phyloP scores from a whole-genome alignment of 1,140 invertebrate species.

The Dendrolimus punctatus region DNA sequence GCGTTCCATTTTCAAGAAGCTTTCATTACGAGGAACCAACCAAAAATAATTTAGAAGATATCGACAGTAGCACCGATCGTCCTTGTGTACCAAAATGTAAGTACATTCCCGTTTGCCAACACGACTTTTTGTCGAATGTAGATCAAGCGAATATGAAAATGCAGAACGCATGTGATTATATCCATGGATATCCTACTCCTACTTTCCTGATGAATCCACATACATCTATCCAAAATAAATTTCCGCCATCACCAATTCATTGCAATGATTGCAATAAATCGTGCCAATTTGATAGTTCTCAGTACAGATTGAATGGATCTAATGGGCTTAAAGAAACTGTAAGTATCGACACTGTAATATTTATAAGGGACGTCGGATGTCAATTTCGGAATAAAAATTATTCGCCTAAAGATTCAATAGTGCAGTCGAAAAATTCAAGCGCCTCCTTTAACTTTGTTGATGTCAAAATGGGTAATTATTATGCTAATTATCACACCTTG shows the following conservation, averaged over 20 bases:
- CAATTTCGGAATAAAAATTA: conserved; percentile 42
- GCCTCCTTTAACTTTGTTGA: conserved; percentile 26
- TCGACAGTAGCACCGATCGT: conserved; percentile 18
- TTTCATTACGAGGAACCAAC: conserved; percentile 32
- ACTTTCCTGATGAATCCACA: conserved; percentile 27
- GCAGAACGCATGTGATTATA: conserved; percentile 33
- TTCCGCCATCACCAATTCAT: conserved; percentile 26
- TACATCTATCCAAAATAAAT: conserved; percentile 19
- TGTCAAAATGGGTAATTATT: conserved; percentile 27
- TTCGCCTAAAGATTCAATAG: conserved; percentile 22
- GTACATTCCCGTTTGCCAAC: conserved; percentile 25
- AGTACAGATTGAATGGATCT: conserved; percentile 16
- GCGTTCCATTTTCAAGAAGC: conserved; percentile 42
- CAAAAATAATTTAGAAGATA: conserved; percentile 23
- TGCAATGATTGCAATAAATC: conserved; percentile 36
- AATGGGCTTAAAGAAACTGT: conserved; percentile 9
- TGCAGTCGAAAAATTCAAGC: conserved; percentile 29
- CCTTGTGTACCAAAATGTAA: conserved; percentile 24
- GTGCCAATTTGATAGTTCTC: conserved; percentile 38
- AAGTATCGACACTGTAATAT: conserved; percentile 36
- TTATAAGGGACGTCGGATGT: conserved; percentile 58
- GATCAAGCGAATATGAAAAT: conserved; percentile 17
- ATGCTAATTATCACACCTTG: conserved; percentile 29
- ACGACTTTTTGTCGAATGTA: conserved; percentile 18
- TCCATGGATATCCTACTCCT: conserved; percentile 23